A percentile compares a stretch with the other conserved stretches of the same genome.
These are phyloP conservation scores for Creontiades dilutus DNA, from an alignment of 2,888 invertebrate species.

Conservation along the genomic window DNA sequence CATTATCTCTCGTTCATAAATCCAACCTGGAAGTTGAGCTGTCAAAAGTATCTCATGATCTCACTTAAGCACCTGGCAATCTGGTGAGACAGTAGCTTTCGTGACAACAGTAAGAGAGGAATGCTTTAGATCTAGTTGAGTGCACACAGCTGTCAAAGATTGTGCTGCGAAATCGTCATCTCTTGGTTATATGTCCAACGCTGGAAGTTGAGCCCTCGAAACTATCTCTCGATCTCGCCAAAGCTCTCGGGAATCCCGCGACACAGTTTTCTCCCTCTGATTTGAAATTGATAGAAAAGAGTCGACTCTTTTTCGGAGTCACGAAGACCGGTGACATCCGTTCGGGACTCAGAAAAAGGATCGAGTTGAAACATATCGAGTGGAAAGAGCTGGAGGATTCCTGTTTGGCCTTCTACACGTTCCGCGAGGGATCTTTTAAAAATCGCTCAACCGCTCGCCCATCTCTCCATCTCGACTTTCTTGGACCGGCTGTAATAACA, in stretches of 20 bases:
- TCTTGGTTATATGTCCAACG: not conserved
- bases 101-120: too few species aligned
- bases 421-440: constrained; percentile 49
- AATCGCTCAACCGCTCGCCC: constrained; percentile 51
- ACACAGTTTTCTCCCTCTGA: not conserved
- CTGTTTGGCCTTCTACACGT: constrained; percentile 43
- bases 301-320: not conserved
- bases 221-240: not conserved
- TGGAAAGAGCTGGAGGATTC: not conserved
- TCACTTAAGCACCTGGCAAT: too few species aligned
- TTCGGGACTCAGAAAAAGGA: not conserved
- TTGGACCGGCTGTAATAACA: constrained; percentile 33
- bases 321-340: not conserved
- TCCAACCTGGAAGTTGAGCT: too few species aligned
- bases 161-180: too few species aligned
- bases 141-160: too few species aligned
- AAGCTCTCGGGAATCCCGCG: not conserved
- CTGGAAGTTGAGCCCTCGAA: not conserved
- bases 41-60: too few species aligned
- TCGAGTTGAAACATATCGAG: not conserved
- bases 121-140: too few species aligned
- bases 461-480: constrained; percentile 37
- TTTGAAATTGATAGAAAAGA: not conserved
- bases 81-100: too few species aligned
- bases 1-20: too few species aligned